A percentile compares a stretch with the other conserved stretches of the same genome.
Conservation (phyloP, 1,140 invertebrate species). For the Hesperophylax magnus region DNA sequence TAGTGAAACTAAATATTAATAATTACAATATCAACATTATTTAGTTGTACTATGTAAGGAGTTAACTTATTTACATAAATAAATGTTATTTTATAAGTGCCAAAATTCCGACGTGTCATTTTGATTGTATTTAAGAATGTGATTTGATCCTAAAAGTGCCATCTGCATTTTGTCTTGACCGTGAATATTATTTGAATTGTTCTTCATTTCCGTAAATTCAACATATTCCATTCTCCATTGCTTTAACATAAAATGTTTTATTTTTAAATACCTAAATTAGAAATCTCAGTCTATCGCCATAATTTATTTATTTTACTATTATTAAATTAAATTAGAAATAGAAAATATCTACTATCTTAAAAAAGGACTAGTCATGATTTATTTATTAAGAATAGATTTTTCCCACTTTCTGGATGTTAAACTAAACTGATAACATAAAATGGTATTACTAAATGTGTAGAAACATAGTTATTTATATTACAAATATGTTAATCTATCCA, state of each 20-base stretch:
- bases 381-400: conserved; percentile 37
- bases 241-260: no score
- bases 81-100: conserved; percentile 32
- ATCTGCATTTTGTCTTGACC: background rate
- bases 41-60: conserved; percentile 3
- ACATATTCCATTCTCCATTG: no score
- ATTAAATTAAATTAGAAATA: background rate
- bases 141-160: conserved; percentile 12
- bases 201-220: no score
- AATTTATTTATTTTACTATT: conserved; percentile 12
- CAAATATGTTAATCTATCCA: background rate
- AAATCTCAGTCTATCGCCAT: background rate
- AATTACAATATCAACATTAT: background rate
- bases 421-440: conserved; percentile 22
- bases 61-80: conserved; percentile 26
- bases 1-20: conserved; percentile 8
- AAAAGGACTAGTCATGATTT: conserved; percentile 31
- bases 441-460: conserved; percentile 37
- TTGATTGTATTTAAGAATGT: conserved; percentile 7
- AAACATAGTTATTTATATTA: conserved; percentile 22
- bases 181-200: no score
- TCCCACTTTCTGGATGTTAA: conserved; percentile 28
- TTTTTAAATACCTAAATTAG: no score
- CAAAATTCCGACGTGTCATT: conserved; percentile 37
- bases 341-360: conserved; percentile 16